Conservation (phyloP, 2,888 invertebrate species). For the Eupithecia dodoneata region DNA sequence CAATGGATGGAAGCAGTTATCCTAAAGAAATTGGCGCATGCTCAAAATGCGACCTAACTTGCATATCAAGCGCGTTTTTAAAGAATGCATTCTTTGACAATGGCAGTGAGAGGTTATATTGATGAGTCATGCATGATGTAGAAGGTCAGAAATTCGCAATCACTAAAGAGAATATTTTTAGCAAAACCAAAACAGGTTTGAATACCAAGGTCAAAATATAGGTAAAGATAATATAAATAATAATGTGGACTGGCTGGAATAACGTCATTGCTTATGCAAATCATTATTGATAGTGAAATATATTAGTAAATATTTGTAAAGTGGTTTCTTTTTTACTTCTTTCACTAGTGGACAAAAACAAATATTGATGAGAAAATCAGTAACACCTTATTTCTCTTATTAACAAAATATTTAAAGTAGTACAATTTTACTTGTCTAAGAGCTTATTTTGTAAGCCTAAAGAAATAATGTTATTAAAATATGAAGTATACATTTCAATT, state of each 20-base stretch:
- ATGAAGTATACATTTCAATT: too few species aligned
- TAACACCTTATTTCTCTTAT: too few species aligned
- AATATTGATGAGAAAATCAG: too few species aligned
- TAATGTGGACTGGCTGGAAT: background rate
- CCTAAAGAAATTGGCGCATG: conserved; percentile 15
- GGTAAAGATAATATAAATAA: background rate
- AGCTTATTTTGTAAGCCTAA: too few species aligned
- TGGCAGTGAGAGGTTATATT: conserved; percentile 8
- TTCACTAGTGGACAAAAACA: too few species aligned
- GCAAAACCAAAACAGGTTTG: background rate
- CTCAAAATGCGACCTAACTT: conserved; percentile 19
- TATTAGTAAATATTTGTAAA: too few species aligned
- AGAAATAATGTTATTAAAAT: too few species aligned
- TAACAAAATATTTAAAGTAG: too few species aligned
- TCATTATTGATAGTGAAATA: too few species aligned
- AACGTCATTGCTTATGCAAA: too few species aligned
- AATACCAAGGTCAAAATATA: background rate
- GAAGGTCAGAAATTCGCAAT: background rate
- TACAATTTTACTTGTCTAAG: too few species aligned
- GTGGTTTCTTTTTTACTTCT: too few species aligned
- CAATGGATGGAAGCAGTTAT: background rate
- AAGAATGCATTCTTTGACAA: conserved; percentile 23
- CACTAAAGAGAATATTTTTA: background rate
- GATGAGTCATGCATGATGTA: conserved; percentile 15
- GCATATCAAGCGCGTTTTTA: conserved; percentile 10